A percentile compares a stretch with the other conserved stretches of the same genome.
phyloP scores from a whole-genome alignment of 1,140 invertebrate genomes.

The Cheumatopsyche charites region DNA sequence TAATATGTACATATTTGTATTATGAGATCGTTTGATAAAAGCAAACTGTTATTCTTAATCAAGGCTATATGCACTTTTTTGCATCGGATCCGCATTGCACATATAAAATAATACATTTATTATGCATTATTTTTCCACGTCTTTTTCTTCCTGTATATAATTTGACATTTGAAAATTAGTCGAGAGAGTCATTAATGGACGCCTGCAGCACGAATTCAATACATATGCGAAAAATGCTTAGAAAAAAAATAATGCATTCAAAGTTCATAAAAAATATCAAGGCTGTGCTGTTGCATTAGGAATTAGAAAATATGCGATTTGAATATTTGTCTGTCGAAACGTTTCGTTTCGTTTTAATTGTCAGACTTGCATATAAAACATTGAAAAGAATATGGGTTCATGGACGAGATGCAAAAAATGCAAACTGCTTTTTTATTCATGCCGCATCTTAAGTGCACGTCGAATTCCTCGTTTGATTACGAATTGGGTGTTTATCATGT shows the following conservation, averaged over 20 bases:
- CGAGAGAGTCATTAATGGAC: background rate
- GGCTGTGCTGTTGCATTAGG: slow-evolving; percentile 1
- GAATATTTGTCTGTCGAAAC: too few species aligned
- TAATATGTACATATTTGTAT: too few species aligned
- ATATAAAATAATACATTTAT: too few species aligned
- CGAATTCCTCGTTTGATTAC: too few species aligned
- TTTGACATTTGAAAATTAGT: slow-evolving; percentile 9
- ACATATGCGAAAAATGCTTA: too few species aligned
- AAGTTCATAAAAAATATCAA: background rate
- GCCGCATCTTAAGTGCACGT: too few species aligned
- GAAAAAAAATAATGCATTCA: slow-evolving; percentile 4
- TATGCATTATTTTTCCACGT: too few species aligned
- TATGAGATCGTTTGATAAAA: too few species aligned
- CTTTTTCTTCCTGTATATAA: background rate
- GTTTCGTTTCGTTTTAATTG: too few species aligned
- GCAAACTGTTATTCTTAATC: too few species aligned
- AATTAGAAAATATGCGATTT: background rate
- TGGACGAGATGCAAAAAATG: background rate
- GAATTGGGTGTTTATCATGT: too few species aligned
- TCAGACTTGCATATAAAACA: background rate
- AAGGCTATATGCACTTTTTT: slow-evolving; percentile 14
- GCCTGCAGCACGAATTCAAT: background rate
- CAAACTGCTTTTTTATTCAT: too few species aligned
- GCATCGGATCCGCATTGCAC: background rate
- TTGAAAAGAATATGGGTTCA: slow-evolving; percentile 13